phyloP scores from a whole-genome alignment of 2,113 vertebrate genomes.

The Alectura lathami region DNA sequence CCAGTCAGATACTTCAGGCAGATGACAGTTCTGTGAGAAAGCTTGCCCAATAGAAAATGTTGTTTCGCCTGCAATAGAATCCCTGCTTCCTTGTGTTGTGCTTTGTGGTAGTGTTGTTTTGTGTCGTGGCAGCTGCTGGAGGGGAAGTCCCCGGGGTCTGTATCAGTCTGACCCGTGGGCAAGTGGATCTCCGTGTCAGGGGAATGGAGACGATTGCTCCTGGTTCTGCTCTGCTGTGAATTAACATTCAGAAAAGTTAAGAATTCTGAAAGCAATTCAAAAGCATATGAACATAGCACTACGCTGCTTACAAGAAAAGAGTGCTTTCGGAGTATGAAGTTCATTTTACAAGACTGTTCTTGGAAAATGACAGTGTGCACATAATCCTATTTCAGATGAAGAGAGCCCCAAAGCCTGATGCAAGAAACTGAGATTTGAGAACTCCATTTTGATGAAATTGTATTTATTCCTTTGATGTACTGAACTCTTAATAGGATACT shows the following conservation, averaged over 20 bases:
- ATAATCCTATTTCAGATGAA: not conserved
- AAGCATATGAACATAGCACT: not conserved
- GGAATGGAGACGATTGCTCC: not conserved
- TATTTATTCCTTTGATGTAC: not conserved
- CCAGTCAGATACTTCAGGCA: not conserved
- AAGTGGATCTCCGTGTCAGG: not conserved
- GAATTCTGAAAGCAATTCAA: not conserved
- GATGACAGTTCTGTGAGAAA: not conserved
- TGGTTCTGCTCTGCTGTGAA: not conserved
- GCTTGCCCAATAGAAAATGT: not conserved
- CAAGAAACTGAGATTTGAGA: conserved; percentile 8
- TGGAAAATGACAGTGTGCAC: not conserved
- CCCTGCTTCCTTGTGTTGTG: not conserved
- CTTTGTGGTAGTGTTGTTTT: not conserved
- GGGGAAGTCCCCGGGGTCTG: not conserved
- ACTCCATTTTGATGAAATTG: not conserved
- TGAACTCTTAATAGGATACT: not conserved
- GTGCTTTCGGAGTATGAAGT: not conserved
- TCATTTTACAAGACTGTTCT: not conserved
- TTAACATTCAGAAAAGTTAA: not conserved
- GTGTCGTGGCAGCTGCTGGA: not conserved
- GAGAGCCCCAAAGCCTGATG: not conserved
- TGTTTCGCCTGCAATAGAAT: not conserved
- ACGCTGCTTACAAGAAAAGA: not conserved
- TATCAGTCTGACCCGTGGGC: not conserved